A percentile compares a stretch with the other conserved stretches of the same genome.
These are phyloP conservation scores for Nematostella vectensis DNA, from an alignment of 92 coral and sea anemone species.

Conservation along the genomic window DNA sequence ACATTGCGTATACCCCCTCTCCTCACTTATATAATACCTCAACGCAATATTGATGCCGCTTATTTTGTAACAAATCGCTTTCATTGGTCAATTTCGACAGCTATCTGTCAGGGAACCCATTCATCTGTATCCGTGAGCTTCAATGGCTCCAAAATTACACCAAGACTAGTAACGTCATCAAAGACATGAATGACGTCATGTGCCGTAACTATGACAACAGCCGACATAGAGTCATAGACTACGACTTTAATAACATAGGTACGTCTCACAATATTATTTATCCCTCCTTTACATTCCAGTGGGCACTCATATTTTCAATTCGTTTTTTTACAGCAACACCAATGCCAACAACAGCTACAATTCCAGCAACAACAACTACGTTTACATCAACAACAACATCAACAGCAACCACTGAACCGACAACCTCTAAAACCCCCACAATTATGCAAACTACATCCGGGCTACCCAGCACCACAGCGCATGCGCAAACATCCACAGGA, in stretches of 20 bases:
- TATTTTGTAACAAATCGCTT: no score
- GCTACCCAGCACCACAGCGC: conserved; percentile 3
- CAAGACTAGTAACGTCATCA: neutral
- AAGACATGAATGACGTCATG: conserved; percentile 7
- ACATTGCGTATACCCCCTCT: no score
- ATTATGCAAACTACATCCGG: neutral
- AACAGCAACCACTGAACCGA: conserved; percentile 1
- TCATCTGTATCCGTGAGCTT: conserved; percentile 4
- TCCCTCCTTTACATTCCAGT: neutral
- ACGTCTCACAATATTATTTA: neutral
- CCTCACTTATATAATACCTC: no score
- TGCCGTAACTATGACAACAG: conserved; percentile 4
- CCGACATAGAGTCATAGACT: neutral
- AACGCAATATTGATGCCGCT: no score
- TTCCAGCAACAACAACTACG: neutral
- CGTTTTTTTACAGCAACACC: no score
- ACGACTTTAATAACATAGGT: conserved; percentile 19
- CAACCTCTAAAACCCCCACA: neutral
- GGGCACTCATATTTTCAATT: neutral
- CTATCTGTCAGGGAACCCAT: conserved; percentile 19
- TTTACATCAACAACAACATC: neutral
- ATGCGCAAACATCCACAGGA: conserved; percentile 5
- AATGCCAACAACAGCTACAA: neutral
- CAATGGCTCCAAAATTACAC: conserved; percentile 22
- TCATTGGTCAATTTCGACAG: no score